These are phyloP conservation scores for Limnothrissa miodon DNA, from an alignment of 2,113 vertebrate species.

Conservation along the genomic window DNA sequence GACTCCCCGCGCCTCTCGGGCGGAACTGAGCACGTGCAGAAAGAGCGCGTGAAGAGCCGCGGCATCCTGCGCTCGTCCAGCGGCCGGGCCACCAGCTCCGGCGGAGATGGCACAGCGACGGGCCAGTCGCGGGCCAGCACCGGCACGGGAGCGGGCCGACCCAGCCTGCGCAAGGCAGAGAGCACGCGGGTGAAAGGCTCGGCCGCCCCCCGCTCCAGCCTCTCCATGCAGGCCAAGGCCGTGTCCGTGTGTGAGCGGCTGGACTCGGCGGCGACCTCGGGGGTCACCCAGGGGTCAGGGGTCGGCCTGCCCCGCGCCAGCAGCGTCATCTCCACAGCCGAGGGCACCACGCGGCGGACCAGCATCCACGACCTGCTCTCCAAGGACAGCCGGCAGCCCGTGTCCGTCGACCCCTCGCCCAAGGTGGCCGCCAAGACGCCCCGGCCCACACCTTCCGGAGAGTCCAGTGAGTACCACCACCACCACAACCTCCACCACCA, in stretches of 20 bases:
- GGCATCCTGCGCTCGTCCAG: slow-evolving; percentile 86
- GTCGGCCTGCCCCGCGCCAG: slow-evolving; percentile 93
- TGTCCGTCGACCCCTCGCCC: slow-evolving; percentile 80
- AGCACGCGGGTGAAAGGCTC: slow-evolving; percentile 79
- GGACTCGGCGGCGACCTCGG: slow-evolving; percentile 60
- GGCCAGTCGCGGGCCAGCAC: slow-evolving; percentile 64
- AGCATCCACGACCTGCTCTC: slow-evolving; percentile 97
- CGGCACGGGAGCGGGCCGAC: slow-evolving; percentile 59
- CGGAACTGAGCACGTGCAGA: slow-evolving; percentile 75
- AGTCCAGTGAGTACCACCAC: slow-evolving; percentile 91
- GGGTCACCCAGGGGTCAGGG: slow-evolving; percentile 60
- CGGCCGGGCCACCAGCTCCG: slow-evolving; percentile 68
- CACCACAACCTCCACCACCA: slow-evolving; percentile 58
- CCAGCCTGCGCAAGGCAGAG: slow-evolving; percentile 79
- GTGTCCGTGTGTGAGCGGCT: slow-evolving; percentile 78
- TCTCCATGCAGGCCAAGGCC: slow-evolving; percentile 75
- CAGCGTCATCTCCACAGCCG: slow-evolving; percentile 95
- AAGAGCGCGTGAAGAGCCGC: slow-evolving; percentile 72
- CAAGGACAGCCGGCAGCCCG: slow-evolving; percentile 86
- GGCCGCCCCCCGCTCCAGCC: slow-evolving; percentile 59
- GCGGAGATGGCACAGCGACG: slow-evolving; percentile 73
- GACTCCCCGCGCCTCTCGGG: slow-evolving; percentile 85
- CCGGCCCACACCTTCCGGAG: slow-evolving; percentile 52
- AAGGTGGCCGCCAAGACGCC: slow-evolving; percentile 64
- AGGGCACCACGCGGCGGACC: slow-evolving; percentile 91